Conservation (phyloP, 2,113 vertebrate species). For the Mesembrinibis cayennensis region DNA sequence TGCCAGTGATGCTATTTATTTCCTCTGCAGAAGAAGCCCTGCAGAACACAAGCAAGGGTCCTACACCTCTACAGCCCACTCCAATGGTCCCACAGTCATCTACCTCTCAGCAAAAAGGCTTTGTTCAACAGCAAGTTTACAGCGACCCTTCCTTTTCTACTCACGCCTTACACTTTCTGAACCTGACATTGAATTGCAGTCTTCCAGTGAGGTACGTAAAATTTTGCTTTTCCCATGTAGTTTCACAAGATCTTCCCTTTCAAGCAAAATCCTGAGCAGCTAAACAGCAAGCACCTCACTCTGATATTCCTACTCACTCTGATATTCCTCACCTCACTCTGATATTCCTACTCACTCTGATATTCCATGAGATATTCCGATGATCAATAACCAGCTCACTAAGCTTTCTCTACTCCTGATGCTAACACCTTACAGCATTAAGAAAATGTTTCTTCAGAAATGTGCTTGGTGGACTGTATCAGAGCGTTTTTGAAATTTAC, state of each 20-base stretch:
- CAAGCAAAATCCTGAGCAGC: neutral
- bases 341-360: no score
- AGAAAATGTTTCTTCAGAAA: neutral
- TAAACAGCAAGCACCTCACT: neutral
- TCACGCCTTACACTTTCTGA: neutral
- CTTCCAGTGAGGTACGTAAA: neutral
- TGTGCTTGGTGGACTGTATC: neutral
- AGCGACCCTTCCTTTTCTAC: neutral
- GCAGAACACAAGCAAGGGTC: neutral
- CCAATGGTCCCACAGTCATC: neutral
- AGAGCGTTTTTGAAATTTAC: neutral
- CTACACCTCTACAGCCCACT: neutral
- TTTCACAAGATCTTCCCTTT: neutral
- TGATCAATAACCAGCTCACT: neutral
- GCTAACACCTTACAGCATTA: neutral
- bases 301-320: no score
- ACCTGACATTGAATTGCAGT: fast-evolving
- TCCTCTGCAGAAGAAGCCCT: neutral
- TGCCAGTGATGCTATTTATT: neutral
- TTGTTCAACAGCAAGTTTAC: neutral
- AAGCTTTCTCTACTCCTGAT: neutral
- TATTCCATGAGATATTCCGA: neutral
- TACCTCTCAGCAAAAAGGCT: neutral
- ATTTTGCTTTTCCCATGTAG: neutral
- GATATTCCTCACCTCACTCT: neutral